Conservation (phyloP, 2,888 invertebrate species). For the Amphipyra tragopoginis region DNA sequence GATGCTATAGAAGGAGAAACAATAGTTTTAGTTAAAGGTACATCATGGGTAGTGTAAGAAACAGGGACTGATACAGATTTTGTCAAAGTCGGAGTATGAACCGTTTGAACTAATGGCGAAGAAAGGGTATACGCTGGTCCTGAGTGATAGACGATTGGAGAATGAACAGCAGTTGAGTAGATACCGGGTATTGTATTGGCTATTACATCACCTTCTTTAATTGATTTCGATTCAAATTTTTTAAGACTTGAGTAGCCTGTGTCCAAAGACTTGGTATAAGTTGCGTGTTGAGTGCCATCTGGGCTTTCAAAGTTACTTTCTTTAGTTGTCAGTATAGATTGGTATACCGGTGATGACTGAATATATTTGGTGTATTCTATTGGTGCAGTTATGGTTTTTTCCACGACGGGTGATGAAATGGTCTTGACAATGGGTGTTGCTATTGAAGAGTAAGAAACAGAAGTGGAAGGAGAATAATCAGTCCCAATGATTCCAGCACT, state of each 20-base stretch:
- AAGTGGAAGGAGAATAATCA: conserved; percentile 56
- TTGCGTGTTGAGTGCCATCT: conserved; percentile 54
- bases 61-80: conserved; percentile 48
- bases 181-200: conserved; percentile 46
- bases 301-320: conserved; percentile 53
- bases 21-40: conserved; percentile 49
- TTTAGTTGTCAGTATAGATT: conserved; percentile 56
- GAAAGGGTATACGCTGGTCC: conserved; percentile 45
- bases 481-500: conserved; percentile 57
- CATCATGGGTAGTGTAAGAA: conserved; percentile 47
- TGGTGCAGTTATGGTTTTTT: conserved; percentile 31
- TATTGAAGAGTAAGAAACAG: conserved; percentile 60
- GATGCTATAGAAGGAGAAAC: conserved; percentile 43
- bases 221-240: conserved; percentile 53
- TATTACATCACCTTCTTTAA: conserved; percentile 37
- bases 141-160: conserved; percentile 50
- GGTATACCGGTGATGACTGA: conserved; percentile 58
- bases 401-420: conserved; percentile 29
- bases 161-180: conserved; percentile 49
- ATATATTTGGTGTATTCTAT: conserved; percentile 39
- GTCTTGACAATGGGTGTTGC: conserved; percentile 42
- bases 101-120: conserved; percentile 45
- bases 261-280: conserved; percentile 54
- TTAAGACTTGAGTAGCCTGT: conserved; percentile 54
- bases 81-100: conserved; percentile 44